Evolutionary conservation across 2,797 vertebrate species (phyloP).

Genomic region (Acipenser oxyrinchus): DNA sequence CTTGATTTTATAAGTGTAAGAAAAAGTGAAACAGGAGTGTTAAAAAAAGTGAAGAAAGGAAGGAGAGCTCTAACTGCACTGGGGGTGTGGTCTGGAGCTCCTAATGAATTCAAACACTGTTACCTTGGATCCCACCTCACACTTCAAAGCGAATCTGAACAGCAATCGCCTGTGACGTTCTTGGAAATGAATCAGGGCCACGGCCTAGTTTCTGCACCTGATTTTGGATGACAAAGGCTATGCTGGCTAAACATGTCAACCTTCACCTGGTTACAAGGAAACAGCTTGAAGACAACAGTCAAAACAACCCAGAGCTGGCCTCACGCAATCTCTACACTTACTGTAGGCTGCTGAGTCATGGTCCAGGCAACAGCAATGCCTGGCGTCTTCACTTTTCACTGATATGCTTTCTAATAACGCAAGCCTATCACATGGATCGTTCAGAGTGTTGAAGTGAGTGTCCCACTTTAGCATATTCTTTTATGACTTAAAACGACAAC

Average conservation of each 20-base stretch:
- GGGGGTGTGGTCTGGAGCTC: too few species aligned
- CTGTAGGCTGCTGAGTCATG: too few species aligned
- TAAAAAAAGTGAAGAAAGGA: not conserved
- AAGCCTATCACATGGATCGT: not conserved
- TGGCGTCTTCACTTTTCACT: not conserved
- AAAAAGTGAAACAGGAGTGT: not conserved
- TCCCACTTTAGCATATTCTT: constrained; percentile 19
- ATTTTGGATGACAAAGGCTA: constrained; percentile 21
- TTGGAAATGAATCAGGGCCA: constrained; percentile 25
- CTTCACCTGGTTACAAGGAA: constrained; percentile 21
- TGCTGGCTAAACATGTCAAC: constrained; percentile 17
- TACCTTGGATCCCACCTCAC: constrained; percentile 7
- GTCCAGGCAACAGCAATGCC: too few species aligned
- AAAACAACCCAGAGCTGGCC: not conserved
- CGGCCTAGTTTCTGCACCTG: constrained; percentile 25
- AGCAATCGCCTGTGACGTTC: constrained; percentile 29
- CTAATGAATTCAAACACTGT: constrained; percentile 28
- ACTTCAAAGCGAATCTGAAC: constrained; percentile 24
- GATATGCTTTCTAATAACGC: not conserved
- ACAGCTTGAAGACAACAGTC: constrained; percentile 19
- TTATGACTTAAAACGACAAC: constrained; percentile 2
- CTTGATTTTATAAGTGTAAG: not conserved
- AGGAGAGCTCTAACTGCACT: constrained; percentile 5
- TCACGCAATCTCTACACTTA: too few species aligned
- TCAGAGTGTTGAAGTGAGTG: not conserved